Evolutionary conservation across 64 coral and sea anemone species (phyloP), one percentile per base, ranked within the genome.

Genomic region (Actinia tenebrosa): DNA sequence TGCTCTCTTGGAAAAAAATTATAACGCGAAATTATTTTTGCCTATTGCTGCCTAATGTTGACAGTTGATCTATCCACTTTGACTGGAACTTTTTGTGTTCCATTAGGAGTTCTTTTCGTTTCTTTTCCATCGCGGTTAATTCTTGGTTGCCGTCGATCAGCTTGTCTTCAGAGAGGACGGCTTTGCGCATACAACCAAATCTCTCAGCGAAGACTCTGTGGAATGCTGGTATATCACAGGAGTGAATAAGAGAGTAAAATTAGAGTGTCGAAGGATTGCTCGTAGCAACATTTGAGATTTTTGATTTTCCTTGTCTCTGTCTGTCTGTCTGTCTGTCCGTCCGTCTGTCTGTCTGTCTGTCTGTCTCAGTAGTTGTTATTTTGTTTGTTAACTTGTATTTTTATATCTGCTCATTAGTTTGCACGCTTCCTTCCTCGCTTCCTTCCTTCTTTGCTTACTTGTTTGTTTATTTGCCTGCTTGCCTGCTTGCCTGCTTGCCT

Each of bases 11-110:
- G 30, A 37, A 37, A 37, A 37, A 37, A 66, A 66, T 66, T 0
- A 66, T 9, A 23, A 23, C n/a, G 10, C n/a, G 19, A 18, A 8
- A 10, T 42, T 81, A 81, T 81, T 81, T 81, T 53, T 85, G 17
- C 56, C 83, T 56, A 16, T 42, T 61, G 43, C 54, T 27, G 0
- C 56, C 46, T 1, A 85, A 10, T 10, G 16, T 61, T 42, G 83
- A 55, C 14, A 91, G 45, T 66, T 87, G 85, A 17, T 87, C 90
- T 56, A 91, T 83, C 90, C 90, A 91, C 44, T 80, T 86, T 22
- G 79, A n/a, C 8, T 91, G 90, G 60, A 91, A 91, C 27, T 71
- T 87, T 18, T 52, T 71, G 85, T 87, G 84, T 18, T 64, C 85
- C 50, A 83, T 37, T 3, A 87, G 7, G 2, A 91, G 85, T 53